A percentile compares a stretch with the other conserved stretches of the same genome.
Conservation (phyloP, 2,888 invertebrate genomes). For the Epistrophe eligans region DNA sequence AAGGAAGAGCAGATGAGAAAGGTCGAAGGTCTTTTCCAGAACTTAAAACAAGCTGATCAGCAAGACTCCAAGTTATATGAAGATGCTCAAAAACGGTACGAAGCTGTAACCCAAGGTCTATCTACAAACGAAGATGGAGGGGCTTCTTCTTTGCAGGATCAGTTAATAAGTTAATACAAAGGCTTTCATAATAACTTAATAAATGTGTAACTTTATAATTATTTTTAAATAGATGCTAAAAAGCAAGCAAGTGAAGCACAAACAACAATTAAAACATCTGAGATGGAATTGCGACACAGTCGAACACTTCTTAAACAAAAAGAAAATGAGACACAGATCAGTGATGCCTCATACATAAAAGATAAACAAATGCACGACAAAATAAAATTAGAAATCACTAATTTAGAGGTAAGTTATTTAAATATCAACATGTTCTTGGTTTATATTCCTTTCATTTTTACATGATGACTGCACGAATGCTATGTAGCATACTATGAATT, state of each 20-base stretch:
- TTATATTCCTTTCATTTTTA: no score
- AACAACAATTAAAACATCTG: conserved; percentile 91
- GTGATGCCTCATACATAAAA: conserved; percentile 87
- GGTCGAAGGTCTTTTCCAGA: conserved; percentile 87
- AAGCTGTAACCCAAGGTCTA: conserved; percentile 93
- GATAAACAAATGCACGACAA: conserved; percentile 86
- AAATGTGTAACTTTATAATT: neutral
- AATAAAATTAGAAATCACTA: conserved; percentile 86
- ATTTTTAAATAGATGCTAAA: conserved; percentile 87
- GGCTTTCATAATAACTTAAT: neutral
- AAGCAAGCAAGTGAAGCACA: conserved; percentile 90
- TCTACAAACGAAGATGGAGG: conserved; percentile 91
- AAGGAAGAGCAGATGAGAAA: conserved; percentile 87
- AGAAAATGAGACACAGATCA: conserved; percentile 87
- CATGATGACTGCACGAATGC: no score
- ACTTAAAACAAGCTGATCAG: conserved; percentile 88
- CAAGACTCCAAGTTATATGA: conserved; percentile 88
- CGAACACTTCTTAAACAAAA: conserved; percentile 87
- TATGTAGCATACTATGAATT: no score
- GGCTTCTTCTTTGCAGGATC: conserved; percentile 94
- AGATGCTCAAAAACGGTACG: conserved; percentile 90
- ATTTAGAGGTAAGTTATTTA: conserved; percentile 84
- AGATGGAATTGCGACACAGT: conserved; percentile 89
- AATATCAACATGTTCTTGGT: no score
- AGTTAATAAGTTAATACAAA: conserved; percentile 89